A percentile compares a stretch with the other conserved stretches of the same genome.
Conservation (phyloP, 2,797 vertebrate species). For the Hippocampus kuda region DNA sequence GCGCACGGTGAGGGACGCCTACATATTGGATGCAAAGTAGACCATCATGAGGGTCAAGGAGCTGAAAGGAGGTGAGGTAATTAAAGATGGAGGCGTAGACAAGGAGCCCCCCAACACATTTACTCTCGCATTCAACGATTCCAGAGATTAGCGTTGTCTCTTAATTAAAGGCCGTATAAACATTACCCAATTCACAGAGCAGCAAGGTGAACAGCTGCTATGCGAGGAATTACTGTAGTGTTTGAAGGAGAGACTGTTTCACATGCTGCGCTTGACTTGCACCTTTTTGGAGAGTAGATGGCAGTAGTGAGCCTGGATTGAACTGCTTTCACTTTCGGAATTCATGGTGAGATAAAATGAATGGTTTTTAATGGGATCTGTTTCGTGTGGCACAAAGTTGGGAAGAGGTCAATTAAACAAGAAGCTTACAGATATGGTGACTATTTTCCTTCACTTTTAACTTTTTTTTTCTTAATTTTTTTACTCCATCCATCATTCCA, state of each 20-base stretch:
- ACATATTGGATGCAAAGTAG: conserved; percentile 8
- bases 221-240: conserved; percentile 42
- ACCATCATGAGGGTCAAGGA: conserved; percentile 12
- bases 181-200: conserved; percentile 59
- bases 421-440: no score
- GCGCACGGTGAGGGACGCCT: background rate
- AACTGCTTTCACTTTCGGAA: conserved; percentile 15
- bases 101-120: conserved; percentile 31
- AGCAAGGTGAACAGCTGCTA: conserved; percentile 64
- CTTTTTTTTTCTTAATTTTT: no score
- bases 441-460: no score
- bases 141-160: conserved; percentile 50
- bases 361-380: conserved; percentile 17
- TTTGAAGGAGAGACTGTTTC: background rate
- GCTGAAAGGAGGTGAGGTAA: conserved; percentile 29
- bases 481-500: conserved; percentile 8
- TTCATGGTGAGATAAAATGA: conserved; percentile 17
- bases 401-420: no score
- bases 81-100: conserved; percentile 30
- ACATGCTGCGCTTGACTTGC: conserved; percentile 29
- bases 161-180: conserved; percentile 61
- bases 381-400: background rate
- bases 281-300: conserved; percentile 52
- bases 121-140: conserved; percentile 39
- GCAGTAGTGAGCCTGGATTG: conserved; percentile 60